A percentile compares a stretch with the other conserved stretches of the same genome.
Conservation (phyloP, 2,888 invertebrate genomes). For the Strigamia transsilvanica region DNA sequence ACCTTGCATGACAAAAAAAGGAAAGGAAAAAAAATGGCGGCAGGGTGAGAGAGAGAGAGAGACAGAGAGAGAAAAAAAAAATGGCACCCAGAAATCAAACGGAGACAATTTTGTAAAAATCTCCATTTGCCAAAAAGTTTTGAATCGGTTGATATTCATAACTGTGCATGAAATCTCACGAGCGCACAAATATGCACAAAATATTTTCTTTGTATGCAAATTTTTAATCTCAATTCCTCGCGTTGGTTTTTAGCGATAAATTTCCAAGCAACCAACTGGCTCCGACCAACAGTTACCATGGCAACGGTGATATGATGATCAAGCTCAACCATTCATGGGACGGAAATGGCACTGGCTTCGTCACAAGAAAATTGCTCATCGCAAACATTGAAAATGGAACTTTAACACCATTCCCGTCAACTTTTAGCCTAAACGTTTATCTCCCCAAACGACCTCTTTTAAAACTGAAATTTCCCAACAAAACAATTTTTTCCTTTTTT, state of each 20-base stretch:
- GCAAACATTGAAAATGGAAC: constrained; percentile 26
- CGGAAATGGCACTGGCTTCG: constrained; percentile 33
- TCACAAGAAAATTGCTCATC: constrained; percentile 27
- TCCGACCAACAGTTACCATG: constrained; percentile 47
- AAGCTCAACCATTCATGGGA: constrained; percentile 51
- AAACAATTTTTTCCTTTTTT: not conserved
- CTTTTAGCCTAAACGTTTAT: constrained; percentile 26
- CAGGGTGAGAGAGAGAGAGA: no score
- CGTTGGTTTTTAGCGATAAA: constrained; percentile 27
- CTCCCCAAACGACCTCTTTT: not conserved
- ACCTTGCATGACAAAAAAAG: constrained; percentile 7
- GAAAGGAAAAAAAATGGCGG: not conserved
- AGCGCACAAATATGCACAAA: not conserved
- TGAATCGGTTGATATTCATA: not conserved
- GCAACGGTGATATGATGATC: constrained; percentile 52
- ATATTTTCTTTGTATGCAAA: constrained; percentile 41
- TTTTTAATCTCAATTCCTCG: constrained; percentile 42
- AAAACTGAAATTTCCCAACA: not conserved
- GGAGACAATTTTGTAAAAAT: not conserved
- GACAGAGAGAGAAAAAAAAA: not conserved
- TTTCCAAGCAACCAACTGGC: constrained; percentile 21
- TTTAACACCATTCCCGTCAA: constrained; percentile 21
- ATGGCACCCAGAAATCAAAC: not conserved
- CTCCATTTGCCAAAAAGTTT: not conserved
- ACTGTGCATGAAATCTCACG: not conserved